Evolutionary conservation across 2,888 invertebrate species (phyloP).

Genomic region (Chesias legatella): DNA sequence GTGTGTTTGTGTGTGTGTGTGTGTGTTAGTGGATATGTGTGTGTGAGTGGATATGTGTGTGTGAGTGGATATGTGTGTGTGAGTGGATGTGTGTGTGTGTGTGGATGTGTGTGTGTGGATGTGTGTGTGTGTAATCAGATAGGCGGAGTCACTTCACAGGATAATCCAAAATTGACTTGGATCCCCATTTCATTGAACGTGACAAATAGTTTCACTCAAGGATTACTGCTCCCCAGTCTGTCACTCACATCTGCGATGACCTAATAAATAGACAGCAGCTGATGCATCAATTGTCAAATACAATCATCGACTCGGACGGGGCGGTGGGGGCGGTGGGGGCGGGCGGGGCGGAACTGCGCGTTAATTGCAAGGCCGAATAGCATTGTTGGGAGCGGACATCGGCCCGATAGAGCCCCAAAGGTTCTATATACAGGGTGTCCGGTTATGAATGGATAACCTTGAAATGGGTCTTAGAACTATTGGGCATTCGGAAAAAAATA

Average conservation of each 20-base stretch:
- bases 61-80: too few species aligned
- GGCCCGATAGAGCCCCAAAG: conserved; percentile 14
- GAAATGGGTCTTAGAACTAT: too few species aligned
- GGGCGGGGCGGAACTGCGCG: conserved; percentile 29
- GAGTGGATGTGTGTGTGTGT: too few species aligned
- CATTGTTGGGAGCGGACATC: conserved; percentile 14
- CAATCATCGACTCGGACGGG: conserved; percentile 20
- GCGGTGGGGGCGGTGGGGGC: conserved; percentile 28
- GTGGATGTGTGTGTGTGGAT: too few species aligned
- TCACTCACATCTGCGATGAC: conserved; percentile 21
- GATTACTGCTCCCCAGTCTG: conserved; percentile 15
- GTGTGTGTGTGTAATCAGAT: too few species aligned
- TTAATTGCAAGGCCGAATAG: conserved; percentile 25
- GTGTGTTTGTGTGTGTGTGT: too few species aligned
- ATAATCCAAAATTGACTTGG: neutral
- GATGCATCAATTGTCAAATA: conserved; percentile 23
- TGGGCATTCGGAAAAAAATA: too few species aligned
- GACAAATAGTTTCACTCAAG: conserved; percentile 12
- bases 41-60: too few species aligned
- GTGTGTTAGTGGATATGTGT: too few species aligned
- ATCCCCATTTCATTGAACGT: conserved; percentile 2
- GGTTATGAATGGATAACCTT: too few species aligned
- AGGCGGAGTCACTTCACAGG: too few species aligned
- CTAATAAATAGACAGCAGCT: conserved; percentile 21
- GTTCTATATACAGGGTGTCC: too few species aligned